Evolutionary conservation across 1,140 invertebrate genomes (phyloP).

Genomic region (Conus betulinus): DNA sequence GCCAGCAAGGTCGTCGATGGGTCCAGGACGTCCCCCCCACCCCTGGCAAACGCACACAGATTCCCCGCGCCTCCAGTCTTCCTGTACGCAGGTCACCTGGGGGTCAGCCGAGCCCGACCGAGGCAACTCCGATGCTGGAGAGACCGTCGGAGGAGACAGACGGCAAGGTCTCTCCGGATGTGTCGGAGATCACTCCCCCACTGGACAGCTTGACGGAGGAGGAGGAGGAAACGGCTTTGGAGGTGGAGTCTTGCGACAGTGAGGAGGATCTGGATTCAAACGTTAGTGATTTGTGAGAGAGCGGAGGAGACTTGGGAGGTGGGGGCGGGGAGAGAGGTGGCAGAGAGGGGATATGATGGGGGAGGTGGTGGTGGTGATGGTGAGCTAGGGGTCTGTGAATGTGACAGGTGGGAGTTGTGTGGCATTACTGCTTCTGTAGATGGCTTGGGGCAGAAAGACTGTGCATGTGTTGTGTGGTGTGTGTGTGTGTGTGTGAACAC

Average conservation of each 20-base stretch:
- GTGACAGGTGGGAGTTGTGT: too few species aligned
- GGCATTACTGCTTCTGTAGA: too few species aligned
- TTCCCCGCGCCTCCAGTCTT: conserved; percentile 32
- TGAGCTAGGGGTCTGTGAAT: too few species aligned
- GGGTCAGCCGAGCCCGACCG: not conserved
- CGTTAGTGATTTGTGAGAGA: conserved; percentile 6
- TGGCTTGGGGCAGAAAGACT: too few species aligned
- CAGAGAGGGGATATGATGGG: too few species aligned
- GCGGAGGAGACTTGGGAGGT: not conserved
- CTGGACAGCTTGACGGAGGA: too few species aligned
- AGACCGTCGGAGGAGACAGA: too few species aligned
- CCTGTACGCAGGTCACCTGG: conserved; percentile 13
- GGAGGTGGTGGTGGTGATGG: too few species aligned
- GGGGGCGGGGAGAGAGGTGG: not conserved
- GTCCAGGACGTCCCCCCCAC: not conserved
- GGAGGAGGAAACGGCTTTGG: not conserved
- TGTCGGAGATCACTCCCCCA: too few species aligned
- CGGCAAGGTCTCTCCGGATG: too few species aligned
- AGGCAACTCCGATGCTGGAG: not conserved
- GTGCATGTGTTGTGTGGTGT: too few species aligned
- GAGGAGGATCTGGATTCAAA: conserved; percentile 30
- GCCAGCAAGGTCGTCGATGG: not conserved
- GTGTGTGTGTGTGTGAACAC: too few species aligned
- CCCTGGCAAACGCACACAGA: not conserved
- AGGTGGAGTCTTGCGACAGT: conserved; percentile 30